These are phyloP conservation scores for Lepidochrysops patricia DNA, from an alignment of 2,888 invertebrate genomes.

Conservation along the genomic window DNA sequence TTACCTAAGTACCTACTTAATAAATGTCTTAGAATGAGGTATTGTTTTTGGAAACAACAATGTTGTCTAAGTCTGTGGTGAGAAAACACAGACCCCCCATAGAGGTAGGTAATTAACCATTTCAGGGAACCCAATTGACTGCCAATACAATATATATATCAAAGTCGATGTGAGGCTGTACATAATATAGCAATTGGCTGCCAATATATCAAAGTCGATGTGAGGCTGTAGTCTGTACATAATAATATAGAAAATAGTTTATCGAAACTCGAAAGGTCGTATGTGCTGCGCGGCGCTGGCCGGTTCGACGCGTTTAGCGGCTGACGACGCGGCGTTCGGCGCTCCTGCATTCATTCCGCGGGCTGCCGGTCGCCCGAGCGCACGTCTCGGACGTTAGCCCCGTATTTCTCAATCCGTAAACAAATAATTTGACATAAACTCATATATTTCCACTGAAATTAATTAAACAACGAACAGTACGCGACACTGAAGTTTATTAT, in stretches of 20 bases:
- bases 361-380: slow-evolving; percentile 33
- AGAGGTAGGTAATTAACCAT: background rate
- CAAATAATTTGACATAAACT: slow-evolving; percentile 51
- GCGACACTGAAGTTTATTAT: background rate
- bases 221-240: too few relatives aligned
- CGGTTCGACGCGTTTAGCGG: background rate
- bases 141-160: background rate
- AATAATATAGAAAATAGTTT: background rate
- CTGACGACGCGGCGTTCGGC: background rate
- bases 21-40: too few relatives aligned
- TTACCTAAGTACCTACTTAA: too few relatives aligned
- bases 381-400: slow-evolving; percentile 19
- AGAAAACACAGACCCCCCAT: background rate
- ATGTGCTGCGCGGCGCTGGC: background rate
- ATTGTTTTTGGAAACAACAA: background rate
- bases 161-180: background rate
- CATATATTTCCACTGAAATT: slow-evolving; percentile 44
- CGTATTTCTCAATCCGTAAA: slow-evolving; percentile 39
- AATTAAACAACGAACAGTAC: slow-evolving; percentile 14
- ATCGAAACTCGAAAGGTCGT: background rate
- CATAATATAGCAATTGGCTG: too few relatives aligned
- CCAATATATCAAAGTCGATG: background rate
- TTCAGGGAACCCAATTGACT: background rate
- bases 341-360: background rate
- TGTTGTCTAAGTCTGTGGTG: background rate